phyloP scores from a whole-genome alignment of 92 coral and sea anemone genomes.

The Phymanthus crucifer region DNA sequence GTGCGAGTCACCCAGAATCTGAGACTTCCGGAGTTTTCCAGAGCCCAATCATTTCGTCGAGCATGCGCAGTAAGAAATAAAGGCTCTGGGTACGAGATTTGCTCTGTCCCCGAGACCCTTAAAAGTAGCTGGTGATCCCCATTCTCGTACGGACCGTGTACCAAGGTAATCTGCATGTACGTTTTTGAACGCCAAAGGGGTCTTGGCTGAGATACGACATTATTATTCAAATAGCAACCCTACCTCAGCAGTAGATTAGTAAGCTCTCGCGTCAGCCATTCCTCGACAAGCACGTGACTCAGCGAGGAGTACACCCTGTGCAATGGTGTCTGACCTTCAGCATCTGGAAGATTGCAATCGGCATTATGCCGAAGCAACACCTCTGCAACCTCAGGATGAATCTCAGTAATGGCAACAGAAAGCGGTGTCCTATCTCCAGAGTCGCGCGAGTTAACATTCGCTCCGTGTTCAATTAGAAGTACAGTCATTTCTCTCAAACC shows the following conservation, averaged over 20 bases:
- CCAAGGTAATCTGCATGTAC: too few species aligned
- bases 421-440: slow-evolving; percentile 60
- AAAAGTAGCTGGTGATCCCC: too few species aligned
- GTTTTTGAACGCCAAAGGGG: too few species aligned
- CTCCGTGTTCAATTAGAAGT: slow-evolving; percentile 51
- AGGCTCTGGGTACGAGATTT: too few species aligned
- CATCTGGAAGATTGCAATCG: slow-evolving; percentile 59
- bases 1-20: too few species aligned
- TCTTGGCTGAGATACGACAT: background rate
- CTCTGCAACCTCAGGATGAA: slow-evolving; percentile 56
- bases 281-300: slow-evolving; percentile 64
- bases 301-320: slow-evolving; percentile 66
- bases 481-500: slow-evolving; percentile 61
- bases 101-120: too few species aligned
- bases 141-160: too few species aligned
- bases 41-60: too few species aligned
- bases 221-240: background rate
- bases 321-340: slow-evolving; percentile 65
- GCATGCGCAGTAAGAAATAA: too few species aligned
- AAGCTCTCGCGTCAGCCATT: slow-evolving; percentile 51
- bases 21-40: too few species aligned
- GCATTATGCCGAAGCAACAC: slow-evolving; percentile 64
- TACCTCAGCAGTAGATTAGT: slow-evolving; percentile 56
- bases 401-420: slow-evolving; percentile 62
- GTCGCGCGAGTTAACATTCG: slow-evolving; percentile 63